Conservation (phyloP, 2,113 vertebrate species). For the Zosterops lateralis region DNA sequence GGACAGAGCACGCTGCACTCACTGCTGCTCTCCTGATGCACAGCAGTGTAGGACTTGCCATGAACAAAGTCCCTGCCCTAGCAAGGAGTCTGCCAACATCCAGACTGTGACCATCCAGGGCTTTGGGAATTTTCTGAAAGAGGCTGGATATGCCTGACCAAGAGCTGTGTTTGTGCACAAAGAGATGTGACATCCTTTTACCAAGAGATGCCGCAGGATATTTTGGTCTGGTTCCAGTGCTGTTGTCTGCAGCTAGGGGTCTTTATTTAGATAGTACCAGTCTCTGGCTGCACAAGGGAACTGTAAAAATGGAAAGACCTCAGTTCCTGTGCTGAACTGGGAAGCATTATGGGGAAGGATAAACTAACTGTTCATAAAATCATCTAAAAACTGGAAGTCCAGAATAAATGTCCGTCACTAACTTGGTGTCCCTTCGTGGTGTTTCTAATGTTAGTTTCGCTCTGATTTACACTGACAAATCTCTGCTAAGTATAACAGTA, state of each 20-base stretch:
- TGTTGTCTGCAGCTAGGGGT: not conserved
- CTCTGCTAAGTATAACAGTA: slow-evolving; percentile 23
- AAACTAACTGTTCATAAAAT: slow-evolving; percentile 9
- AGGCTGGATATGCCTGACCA: not conserved
- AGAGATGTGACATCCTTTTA: not conserved
- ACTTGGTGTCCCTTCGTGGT: slow-evolving; percentile 1
- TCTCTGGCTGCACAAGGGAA: not conserved
- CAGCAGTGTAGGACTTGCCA: not conserved
- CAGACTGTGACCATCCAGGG: fast-evolving
- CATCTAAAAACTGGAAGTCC: not conserved
- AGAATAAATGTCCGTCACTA: slow-evolving; percentile 24
- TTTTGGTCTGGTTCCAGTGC: not conserved
- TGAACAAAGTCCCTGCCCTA: not conserved
- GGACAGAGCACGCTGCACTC: not conserved
- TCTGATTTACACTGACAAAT: slow-evolving; percentile 30
- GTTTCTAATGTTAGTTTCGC: not conserved
- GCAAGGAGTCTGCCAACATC: not conserved
- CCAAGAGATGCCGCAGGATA: fast-evolving
- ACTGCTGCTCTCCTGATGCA: not conserved
- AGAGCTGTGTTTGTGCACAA: not conserved
- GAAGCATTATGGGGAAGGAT: not conserved
- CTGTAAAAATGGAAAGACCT: not conserved
- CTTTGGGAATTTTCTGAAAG: not conserved
- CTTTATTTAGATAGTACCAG: not conserved
- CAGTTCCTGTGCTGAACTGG: not conserved